A percentile compares a stretch with the other conserved stretches of the same genome.
These are phyloP conservation scores for Romanogobio albipinnatus DNA, from an alignment of 2,113 vertebrate genomes.

Conservation along the genomic window DNA sequence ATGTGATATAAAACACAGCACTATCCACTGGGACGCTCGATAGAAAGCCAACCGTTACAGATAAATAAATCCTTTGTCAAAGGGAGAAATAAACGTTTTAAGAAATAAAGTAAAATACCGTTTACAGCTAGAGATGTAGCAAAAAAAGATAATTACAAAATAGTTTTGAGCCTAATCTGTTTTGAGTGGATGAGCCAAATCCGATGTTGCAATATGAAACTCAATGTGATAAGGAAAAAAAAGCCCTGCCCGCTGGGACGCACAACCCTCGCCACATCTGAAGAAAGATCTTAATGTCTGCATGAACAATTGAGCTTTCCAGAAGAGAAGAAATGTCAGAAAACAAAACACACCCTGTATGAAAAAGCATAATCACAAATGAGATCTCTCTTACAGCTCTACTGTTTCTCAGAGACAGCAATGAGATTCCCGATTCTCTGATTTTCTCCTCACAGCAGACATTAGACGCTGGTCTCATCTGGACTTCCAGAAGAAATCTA, in stretches of 20 bases:
- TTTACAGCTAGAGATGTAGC: background rate
- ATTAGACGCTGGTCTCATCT: too few species aligned
- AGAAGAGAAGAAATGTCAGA: background rate
- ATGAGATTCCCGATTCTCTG: background rate
- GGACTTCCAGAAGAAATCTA: too few species aligned
- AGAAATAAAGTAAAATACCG: background rate
- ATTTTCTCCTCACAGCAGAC: background rate
- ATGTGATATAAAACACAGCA: slow-evolving; percentile 22
- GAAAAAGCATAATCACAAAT: background rate
- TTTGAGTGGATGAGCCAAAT: background rate
- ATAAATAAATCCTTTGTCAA: background rate
- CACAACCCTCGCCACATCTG: background rate
- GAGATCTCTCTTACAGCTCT: background rate
- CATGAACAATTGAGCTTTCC: slow-evolving; percentile 33
- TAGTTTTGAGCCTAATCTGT: background rate
- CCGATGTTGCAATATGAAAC: background rate
- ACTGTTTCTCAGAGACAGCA: background rate
- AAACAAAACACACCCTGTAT: background rate
- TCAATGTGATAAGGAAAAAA: background rate
- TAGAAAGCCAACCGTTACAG: background rate
- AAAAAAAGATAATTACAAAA: slow-evolving; percentile 3
- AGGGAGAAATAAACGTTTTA: background rate
- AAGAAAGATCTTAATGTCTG: slow-evolving; percentile 4
- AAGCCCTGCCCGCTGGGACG: background rate
- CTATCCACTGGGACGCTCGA: background rate